These are phyloP conservation scores for Mesorhabditis spiculigera DNA, from an alignment of 2,888 invertebrate species.

Conservation along the genomic window DNA sequence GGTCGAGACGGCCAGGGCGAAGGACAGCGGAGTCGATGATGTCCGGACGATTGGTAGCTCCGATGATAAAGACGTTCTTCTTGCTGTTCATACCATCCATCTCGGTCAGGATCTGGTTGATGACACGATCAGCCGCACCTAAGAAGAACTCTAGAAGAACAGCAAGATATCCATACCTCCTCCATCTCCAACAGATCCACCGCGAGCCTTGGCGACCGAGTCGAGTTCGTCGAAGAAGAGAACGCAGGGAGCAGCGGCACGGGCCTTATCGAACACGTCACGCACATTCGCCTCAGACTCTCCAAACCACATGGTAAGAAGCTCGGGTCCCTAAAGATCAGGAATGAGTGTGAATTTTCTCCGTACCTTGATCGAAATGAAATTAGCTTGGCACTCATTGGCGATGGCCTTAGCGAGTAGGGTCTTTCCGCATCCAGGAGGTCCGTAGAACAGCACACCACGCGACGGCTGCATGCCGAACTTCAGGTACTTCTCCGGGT, in stretches of 20 bases:
- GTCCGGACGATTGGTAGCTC: conserved; percentile 83
- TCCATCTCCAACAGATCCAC: conserved; percentile 74
- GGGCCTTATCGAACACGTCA: conserved; percentile 98
- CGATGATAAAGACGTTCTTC: conserved; percentile 99
- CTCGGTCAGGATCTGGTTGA: conserved; percentile 98
- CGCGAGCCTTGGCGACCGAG: conserved; percentile 97
- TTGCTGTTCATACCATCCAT: conserved; percentile 99
- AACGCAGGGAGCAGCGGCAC: conserved; percentile 97
- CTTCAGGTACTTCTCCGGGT: conserved; percentile 99
- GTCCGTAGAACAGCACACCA: conserved; percentile 86
- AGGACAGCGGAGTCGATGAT: conserved; percentile 99
- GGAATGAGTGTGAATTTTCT: background rate
- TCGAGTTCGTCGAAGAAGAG: conserved; percentile 99
- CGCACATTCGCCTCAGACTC: conserved; percentile 99
- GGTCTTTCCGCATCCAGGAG: conserved; percentile 90
- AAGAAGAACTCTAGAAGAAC: conserved; percentile 61
- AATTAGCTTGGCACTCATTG: conserved; percentile 99
- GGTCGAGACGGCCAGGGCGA: conserved; percentile 95
- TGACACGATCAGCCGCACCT: conserved; percentile 95
- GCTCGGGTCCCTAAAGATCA: conserved; percentile 67
- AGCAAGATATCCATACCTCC: conserved; percentile 63
- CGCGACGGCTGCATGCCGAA: conserved; percentile 99
- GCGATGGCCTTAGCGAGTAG: conserved; percentile 78
- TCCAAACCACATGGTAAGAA: conserved; percentile 99
- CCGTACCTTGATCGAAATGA: conserved; percentile 91